These are phyloP conservation scores for Lepeophtheirus nordmannii DNA, from an alignment of 2,888 invertebrate species.

Conservation along the genomic window DNA sequence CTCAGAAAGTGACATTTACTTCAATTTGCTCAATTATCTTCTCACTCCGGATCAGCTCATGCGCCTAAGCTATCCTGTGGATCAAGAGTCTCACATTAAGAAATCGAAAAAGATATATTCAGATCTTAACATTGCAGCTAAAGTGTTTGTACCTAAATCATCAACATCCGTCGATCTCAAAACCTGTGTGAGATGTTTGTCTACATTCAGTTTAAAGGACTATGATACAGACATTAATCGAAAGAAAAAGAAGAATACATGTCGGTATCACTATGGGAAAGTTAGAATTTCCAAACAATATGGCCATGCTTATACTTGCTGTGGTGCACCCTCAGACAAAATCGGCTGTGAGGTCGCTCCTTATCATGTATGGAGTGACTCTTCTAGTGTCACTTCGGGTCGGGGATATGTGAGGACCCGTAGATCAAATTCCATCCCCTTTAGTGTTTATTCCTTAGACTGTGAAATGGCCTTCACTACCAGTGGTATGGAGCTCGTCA, in stretches of 20 bases:
- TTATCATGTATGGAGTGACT: constrained; percentile 62
- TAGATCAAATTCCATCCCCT: constrained; percentile 35
- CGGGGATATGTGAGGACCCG: constrained; percentile 51
- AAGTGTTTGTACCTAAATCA: constrained; percentile 24
- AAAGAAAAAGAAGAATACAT: constrained; percentile 25
- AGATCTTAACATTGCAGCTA: constrained; percentile 12
- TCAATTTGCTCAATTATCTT: constrained; percentile 10
- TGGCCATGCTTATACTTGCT: constrained; percentile 39
- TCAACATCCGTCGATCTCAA: constrained; percentile 8
- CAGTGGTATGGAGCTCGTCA: constrained; percentile 29
- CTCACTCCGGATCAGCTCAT: constrained; percentile 9
- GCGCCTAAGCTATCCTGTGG: constrained; percentile 34
- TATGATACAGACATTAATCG: constrained; percentile 14
- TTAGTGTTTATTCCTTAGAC: constrained; percentile 29
- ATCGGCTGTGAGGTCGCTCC: constrained; percentile 49
- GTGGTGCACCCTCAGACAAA: constrained; percentile 38
- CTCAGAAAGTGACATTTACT: constrained; percentile 15
- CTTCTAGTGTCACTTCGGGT: constrained; percentile 52
- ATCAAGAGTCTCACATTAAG: constrained; percentile 27
- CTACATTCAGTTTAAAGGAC: constrained; percentile 23
- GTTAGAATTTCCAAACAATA: constrained; percentile 20
- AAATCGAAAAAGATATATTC: neutral
- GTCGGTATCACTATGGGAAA: constrained; percentile 29
- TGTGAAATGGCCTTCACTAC: constrained; percentile 31
- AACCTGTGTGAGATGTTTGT: constrained; percentile 6